Evolutionary conservation across 2,113 vertebrate species (phyloP).

Genomic region (Bubo blakistoni): DNA sequence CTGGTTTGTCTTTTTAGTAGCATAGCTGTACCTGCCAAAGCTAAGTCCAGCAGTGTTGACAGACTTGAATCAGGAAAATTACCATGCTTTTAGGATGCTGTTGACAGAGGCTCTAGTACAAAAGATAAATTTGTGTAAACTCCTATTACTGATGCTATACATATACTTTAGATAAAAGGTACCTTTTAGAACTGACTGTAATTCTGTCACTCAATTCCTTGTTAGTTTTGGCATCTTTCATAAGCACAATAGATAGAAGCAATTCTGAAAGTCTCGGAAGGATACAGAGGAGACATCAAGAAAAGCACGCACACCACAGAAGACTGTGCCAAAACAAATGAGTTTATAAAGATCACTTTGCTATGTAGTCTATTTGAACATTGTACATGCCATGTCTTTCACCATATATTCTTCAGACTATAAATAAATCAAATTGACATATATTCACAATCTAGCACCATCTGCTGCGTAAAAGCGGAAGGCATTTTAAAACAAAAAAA

Average conservation of each 20-base stretch:
- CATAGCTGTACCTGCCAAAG: not conserved
- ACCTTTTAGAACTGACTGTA: not conserved
- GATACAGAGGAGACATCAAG: not conserved
- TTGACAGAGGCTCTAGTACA: not conserved
- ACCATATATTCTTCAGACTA: not conserved
- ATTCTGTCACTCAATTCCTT: not conserved
- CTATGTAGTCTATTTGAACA: conserved; percentile 26
- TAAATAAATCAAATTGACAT: conserved; percentile 61
- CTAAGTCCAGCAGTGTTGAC: not conserved
- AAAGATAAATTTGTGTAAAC: not conserved
- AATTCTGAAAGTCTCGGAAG: not conserved
- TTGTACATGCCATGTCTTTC: conserved; percentile 41
- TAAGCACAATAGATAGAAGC: not conserved
- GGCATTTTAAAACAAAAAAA: conserved; percentile 6
- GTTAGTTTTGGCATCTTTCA: not conserved
- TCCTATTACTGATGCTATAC: not conserved
- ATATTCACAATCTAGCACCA: conserved; percentile 67
- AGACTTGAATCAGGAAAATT: not conserved
- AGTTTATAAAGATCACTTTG: conserved; percentile 21
- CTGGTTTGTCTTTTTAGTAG: not conserved
- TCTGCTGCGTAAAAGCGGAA: conserved; percentile 37
- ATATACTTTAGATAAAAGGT: not conserved
- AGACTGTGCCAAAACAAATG: conserved; percentile 41
- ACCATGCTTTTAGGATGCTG: not conserved
- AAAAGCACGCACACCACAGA: not conserved